Evolutionary conservation across 2,797 vertebrate species (phyloP), one percentile per base, ranked within the genome.

Genomic region (Anguilla marmorata): DNA sequence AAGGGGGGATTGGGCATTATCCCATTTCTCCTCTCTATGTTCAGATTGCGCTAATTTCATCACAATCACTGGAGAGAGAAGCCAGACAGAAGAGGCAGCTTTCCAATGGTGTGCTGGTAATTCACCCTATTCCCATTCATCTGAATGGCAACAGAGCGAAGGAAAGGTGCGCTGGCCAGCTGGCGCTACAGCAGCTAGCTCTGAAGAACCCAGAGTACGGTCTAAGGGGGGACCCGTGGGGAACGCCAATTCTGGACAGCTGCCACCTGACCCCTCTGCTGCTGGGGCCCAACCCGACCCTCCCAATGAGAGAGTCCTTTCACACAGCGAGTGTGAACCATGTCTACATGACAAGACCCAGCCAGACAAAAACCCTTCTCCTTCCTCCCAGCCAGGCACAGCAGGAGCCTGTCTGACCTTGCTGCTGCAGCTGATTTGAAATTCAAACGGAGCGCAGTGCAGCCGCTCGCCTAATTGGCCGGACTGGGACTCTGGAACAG

Each of bases 201-300:
- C 9, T 27, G n/a, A 33, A 21, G 74, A 79, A 79, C 37, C 33
- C 4, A 27, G 27, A 33, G 74, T 21, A 79, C 4, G 4, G 21
- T 50, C 79, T 12, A 48, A 82, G 69, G 66, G 63, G 89, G 84
- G 85, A 85, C 87, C 89, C 88, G 82, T 72, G 56, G 88, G 76
- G 85, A 89, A 85, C 74, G 45, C 88, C 76, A 82, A 27, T 33
- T 76, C 48, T 80, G 87, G 80, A 79, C 24, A 16, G 60, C 69
- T 52, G 85, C 85, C 86, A 89, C 30, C 54, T 50, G 54, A 33
- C 84, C 87, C 41, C 37, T n/a, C 76, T 82, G 41, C 76, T 72
- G 41, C 74, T 82, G 50, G 72, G 76, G 45, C 79, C 45, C 6
- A 50, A 82, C 79, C 79, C 7, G 19, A 45, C 79, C 21, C 45